These are phyloP conservation scores for Sussaba pulchella DNA, from an alignment of 2,888 invertebrate genomes.

Conservation along the genomic window DNA sequence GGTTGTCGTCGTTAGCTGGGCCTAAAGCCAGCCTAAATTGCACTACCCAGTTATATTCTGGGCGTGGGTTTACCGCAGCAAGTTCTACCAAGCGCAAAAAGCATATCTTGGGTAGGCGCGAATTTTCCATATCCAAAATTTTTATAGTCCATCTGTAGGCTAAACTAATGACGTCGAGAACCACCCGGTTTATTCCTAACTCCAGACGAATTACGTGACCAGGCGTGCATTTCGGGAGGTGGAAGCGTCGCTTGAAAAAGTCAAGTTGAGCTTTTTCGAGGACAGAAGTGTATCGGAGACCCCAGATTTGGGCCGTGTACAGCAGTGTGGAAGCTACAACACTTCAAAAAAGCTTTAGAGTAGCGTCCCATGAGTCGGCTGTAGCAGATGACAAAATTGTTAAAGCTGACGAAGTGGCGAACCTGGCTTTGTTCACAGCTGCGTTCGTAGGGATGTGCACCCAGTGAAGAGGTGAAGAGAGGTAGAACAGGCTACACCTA, in stretches of 20 bases:
- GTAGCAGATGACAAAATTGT: neutral
- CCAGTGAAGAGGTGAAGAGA: constrained; percentile 3
- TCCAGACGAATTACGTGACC: neutral
- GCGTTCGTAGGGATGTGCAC: constrained; percentile 6
- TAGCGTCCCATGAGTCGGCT: neutral
- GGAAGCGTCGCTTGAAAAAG: neutral
- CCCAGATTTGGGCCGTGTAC: neutral
- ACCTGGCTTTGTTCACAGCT: constrained; percentile 2
- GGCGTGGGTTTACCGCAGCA: neutral
- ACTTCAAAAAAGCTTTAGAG: neutral
- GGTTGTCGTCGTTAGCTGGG: neutral
- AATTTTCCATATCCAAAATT: constrained; percentile 2
- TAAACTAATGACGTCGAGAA: neutral
- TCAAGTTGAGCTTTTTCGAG: neutral
- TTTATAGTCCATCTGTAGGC: constrained; percentile 1
- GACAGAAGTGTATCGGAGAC: neutral
- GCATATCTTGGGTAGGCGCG: neutral
- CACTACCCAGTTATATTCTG: constrained; percentile 2
- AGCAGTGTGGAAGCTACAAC: neutral
- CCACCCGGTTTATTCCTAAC: neutral
- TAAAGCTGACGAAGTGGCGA: neutral
- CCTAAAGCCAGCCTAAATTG: constrained; percentile 3
- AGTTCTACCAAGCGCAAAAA: neutral
- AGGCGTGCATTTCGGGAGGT: neutral
- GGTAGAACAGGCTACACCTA: constrained; percentile 1